phyloP scores from a whole-genome alignment of 2,113 vertebrate species.

The Cochlearius cochlearius region DNA sequence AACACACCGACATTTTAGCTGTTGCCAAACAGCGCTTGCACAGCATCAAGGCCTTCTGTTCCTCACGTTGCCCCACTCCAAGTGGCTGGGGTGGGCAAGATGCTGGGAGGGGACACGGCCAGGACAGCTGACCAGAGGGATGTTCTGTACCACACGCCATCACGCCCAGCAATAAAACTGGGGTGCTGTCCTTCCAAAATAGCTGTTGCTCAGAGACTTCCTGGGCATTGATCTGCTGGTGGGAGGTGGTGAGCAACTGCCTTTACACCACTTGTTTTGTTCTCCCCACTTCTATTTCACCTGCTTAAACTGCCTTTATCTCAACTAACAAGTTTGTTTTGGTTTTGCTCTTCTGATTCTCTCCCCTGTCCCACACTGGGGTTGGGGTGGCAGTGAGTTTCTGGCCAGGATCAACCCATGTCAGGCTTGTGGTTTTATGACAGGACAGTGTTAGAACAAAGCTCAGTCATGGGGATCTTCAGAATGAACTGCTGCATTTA shows the following conservation, averaged over 20 bases:
- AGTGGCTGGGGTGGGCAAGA: background rate
- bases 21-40: background rate
- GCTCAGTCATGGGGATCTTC: background rate
- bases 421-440: background rate
- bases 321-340: background rate
- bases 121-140: background rate
- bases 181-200: background rate
- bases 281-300: background rate
- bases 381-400: background rate
- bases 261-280: background rate
- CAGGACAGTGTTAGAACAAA: background rate
- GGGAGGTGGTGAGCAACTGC: background rate
- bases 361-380: background rate
- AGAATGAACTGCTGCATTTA: background rate
- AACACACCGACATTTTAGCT: background rate
- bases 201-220: background rate
- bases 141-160: background rate
- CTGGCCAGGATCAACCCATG: background rate
- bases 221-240: background rate
- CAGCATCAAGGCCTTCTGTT: background rate
- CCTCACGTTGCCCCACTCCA: background rate
- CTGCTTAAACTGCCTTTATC: background rate
- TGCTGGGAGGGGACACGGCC: background rate
- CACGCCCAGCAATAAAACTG: background rate
- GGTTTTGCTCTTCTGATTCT: background rate